Evolutionary conservation across 1,140 invertebrate genomes (phyloP).

Genomic region (Nephila pilipes): DNA sequence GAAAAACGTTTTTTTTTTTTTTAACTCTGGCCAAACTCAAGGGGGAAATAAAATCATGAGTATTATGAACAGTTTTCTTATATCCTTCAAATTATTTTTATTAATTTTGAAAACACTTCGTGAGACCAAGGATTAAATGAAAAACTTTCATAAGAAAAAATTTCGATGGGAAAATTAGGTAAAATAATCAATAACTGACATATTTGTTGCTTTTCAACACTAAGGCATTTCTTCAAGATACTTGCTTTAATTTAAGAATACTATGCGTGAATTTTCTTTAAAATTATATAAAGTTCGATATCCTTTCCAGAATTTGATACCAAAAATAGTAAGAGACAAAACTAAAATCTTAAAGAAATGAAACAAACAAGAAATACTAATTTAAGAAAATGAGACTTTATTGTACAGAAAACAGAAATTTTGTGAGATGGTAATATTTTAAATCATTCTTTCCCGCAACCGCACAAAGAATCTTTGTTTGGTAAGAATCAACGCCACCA

Average conservation of each 20-base stretch:
- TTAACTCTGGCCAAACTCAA: too few species aligned
- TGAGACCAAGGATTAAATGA: too few species aligned
- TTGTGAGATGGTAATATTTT: not conserved
- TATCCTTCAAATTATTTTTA: too few species aligned
- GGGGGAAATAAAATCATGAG: too few species aligned
- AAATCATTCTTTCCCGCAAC: slow-evolving; percentile 50
- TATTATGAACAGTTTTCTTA: too few species aligned
- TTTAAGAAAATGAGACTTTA: slow-evolving; percentile 52
- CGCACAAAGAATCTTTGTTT: slow-evolving; percentile 48
- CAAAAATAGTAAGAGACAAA: not conserved
- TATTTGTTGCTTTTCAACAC: too few species aligned
- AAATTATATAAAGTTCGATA: not conserved
- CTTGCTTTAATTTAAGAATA: not conserved
- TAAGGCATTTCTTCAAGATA: too few species aligned
- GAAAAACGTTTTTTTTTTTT: too few species aligned
- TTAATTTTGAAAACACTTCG: too few species aligned
- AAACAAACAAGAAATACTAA: not conserved
- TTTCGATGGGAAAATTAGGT: not conserved
- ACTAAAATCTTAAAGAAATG: not conserved
- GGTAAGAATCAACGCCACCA: slow-evolving; percentile 56
- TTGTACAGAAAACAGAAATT: slow-evolving; percentile 54
- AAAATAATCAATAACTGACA: too few species aligned
- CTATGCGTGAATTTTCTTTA: not conserved
- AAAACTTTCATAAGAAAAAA: not conserved
- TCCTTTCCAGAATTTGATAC: not conserved